Evolutionary conservation across 2,888 invertebrate genomes (phyloP), one percentile per base, ranked within the genome.

Genomic region (Anagyrus pseudococci): DNA sequence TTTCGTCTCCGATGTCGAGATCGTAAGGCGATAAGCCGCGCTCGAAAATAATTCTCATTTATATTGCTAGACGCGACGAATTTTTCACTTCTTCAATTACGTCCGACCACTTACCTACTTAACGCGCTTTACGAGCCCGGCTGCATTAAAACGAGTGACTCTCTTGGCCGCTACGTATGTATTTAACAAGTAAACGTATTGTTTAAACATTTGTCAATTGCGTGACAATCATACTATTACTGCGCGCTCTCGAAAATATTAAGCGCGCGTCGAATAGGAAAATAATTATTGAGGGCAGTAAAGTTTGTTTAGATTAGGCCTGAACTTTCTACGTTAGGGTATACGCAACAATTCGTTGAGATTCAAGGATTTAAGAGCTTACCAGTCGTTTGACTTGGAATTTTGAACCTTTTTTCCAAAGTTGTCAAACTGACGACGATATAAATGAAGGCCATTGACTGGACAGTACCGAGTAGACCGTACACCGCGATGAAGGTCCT

Each of bases 331-430:
- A n/a, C n/a, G n/a, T n/a, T n/a, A n/a, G n/a, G n/a, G n/a, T n/a
- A n/a, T n/a, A n/a, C n/a, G n/a, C n/a, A n/a, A n/a, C n/a, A n/a
- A n/a, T n/a, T n/a, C n/a, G n/a, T n/a, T n/a, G n/a, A n/a, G n/a
- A n/a, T n/a, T n/a, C n/a, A n/a, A n/a, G n/a, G n/a, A n/a, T n/a
- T n/a, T 6, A 13, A 13, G 4, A 13, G 17, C 58, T 81, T 73
- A 88, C 89, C 89, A 72, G 87, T 87, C 19, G 87, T 88, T 74
- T 85, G 85, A 71, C 88, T 88, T 41, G 87, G 87, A 72, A 89
- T 87, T 77, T 88, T 88, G 76, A 88, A 89, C 67, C 88, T 82
- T 71, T 87, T 88, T 73, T 89, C 89, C 72, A 89, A 79, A 4
- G 89, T 88, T 54, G 88, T 87, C 67, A 89, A 79, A 13, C 87